Evolutionary conservation across 2,888 invertebrate species (phyloP).

Genomic region (Sthenelais limicola): DNA sequence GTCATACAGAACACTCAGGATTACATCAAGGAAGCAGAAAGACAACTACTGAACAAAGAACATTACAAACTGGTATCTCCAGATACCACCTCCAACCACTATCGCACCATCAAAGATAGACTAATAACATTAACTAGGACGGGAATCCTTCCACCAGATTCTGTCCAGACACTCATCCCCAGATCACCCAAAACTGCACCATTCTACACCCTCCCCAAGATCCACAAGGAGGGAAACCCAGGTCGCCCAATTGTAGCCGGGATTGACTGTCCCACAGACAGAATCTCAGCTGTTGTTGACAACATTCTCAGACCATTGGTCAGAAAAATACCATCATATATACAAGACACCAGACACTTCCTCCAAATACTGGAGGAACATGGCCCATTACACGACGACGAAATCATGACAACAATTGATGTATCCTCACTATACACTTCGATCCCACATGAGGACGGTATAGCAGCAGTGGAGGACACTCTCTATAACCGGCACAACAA

Average conservation of each 20-base stretch:
- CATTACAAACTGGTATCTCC: too few relatives aligned
- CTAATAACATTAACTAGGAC: not conserved
- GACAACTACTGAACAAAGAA: not conserved
- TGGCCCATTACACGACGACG: not conserved
- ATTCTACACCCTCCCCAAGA: not conserved
- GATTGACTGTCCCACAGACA: not conserved
- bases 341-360: conserved; percentile 2
- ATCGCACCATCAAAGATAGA: not conserved
- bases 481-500: not conserved
- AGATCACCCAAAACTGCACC: not conserved
- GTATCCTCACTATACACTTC: conserved; percentile 12
- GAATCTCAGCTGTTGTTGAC: not conserved
- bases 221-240: not conserved
- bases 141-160: not conserved
- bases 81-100: too few relatives aligned
- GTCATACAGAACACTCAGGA: conserved; percentile 2
- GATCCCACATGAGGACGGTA: too few relatives aligned
- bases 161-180: not conserved
- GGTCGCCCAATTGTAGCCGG: not conserved
- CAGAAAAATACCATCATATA: not conserved
- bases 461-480: not conserved
- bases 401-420: conserved; percentile 1
- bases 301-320: not conserved
- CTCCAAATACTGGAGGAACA: not conserved
- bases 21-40: not conserved